Evolutionary conservation across 2,113 vertebrate genomes (phyloP).

Genomic region (Vulpes lagopus): DNA sequence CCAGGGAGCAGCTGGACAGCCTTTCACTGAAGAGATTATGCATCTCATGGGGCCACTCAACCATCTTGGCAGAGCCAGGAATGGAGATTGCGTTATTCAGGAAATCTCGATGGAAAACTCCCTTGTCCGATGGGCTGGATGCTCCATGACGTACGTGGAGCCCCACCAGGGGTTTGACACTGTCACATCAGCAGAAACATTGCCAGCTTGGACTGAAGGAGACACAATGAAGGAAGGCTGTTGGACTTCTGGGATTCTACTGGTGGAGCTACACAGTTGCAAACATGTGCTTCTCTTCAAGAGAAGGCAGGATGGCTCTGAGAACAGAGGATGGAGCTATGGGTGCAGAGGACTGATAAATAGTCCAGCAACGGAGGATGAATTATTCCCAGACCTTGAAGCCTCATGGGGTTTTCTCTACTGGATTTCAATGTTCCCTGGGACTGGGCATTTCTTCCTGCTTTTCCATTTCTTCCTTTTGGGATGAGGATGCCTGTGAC

Average conservation of each 20-base stretch:
- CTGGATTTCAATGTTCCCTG: background rate
- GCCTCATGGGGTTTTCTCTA: background rate
- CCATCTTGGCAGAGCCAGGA: background rate
- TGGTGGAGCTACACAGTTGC: background rate
- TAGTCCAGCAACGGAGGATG: background rate
- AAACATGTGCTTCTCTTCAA: background rate
- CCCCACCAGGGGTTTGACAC: background rate
- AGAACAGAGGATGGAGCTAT: background rate
- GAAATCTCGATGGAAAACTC: background rate
- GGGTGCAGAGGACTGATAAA: background rate
- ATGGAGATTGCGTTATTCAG: background rate
- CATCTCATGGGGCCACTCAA: background rate
- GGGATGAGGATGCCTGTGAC: background rate
- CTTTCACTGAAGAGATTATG: background rate
- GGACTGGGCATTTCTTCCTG: background rate
- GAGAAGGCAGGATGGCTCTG: background rate
- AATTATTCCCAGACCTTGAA: background rate
- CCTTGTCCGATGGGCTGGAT: background rate
- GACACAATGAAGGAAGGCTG: background rate
- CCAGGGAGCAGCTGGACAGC: too few relatives aligned
- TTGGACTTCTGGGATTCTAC: background rate
- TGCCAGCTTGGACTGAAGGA: background rate
- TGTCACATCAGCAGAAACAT: background rate
- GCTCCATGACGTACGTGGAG: too few relatives aligned
- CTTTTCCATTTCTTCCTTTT: background rate